Evolutionary conservation across 2,113 vertebrate species (phyloP).

Genomic region (Halichoeres trimaculatus): DNA sequence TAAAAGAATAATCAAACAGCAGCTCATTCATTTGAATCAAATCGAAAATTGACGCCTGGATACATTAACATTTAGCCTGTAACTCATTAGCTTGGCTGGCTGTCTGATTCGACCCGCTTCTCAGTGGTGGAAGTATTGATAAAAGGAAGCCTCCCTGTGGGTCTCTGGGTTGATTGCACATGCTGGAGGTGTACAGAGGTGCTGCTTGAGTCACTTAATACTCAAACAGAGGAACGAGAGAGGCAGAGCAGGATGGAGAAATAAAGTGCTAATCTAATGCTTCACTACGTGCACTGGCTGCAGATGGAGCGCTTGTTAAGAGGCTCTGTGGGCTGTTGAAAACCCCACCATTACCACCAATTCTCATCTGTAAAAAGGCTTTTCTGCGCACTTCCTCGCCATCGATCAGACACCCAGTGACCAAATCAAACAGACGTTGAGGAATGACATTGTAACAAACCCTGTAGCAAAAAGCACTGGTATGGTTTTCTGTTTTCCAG

Average conservation of each 20-base stretch:
- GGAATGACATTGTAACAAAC: not conserved
- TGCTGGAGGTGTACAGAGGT: constrained; percentile 23
- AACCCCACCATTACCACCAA: constrained; percentile 1
- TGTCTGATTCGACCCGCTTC: not conserved
- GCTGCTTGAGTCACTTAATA: constrained; percentile 18
- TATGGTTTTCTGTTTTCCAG: not conserved
- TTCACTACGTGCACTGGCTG: constrained; percentile 28
- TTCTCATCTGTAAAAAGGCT: constrained; percentile 17
- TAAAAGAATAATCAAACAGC: constrained; percentile 18
- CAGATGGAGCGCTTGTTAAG: constrained; percentile 44
- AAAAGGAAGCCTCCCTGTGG: constrained; percentile 9
- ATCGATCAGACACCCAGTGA: constrained; percentile 25
- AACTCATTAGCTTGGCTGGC: constrained; percentile 24
- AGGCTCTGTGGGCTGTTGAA: constrained; percentile 39
- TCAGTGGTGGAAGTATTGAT: constrained; percentile 32
- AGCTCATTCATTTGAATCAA: not conserved
- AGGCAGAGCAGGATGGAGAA: constrained; percentile 24
- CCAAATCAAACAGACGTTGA: constrained; percentile 10
- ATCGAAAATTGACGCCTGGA: not conserved
- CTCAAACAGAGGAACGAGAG: constrained; percentile 21
- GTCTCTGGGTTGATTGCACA: constrained; percentile 24
- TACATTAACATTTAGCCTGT: constrained; percentile 7
- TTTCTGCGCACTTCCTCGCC: constrained; percentile 5
- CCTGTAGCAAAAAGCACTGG: not conserved
- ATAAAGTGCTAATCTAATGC: constrained; percentile 57